phyloP scores from a whole-genome alignment of 2,888 invertebrate species.

The Cinara cedri region DNA sequence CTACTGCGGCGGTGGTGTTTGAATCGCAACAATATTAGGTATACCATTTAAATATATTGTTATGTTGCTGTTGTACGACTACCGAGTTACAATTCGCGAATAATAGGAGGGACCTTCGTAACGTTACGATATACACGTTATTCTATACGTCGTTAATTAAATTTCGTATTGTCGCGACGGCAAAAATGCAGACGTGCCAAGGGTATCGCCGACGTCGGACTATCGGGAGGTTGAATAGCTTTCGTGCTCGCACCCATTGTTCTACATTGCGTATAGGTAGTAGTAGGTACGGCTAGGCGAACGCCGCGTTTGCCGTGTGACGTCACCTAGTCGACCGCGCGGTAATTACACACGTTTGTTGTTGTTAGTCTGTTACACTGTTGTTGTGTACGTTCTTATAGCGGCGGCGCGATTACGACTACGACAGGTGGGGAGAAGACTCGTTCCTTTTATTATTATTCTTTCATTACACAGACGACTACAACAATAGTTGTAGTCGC shows the following conservation, averaged over 20 bases:
- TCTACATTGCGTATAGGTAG: not conserved
- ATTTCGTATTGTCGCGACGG: slow-evolving; percentile 27
- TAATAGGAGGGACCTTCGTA: not conserved
- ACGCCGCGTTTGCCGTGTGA: not conserved
- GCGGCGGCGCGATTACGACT: not conserved
- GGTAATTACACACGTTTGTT: slow-evolving; percentile 28
- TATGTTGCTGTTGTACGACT: too few relatives aligned
- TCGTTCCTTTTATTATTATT: slow-evolving; percentile 27
- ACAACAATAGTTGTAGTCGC: not conserved
- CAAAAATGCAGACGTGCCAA: slow-evolving; percentile 36
- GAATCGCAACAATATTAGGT: too few relatives aligned
- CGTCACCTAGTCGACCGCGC: slow-evolving; percentile 25
- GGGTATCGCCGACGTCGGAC: not conserved
- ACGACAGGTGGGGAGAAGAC: not conserved
- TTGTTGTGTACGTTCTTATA: not conserved
- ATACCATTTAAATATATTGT: too few relatives aligned
- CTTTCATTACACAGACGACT: not conserved
- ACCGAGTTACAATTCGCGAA: not conserved
- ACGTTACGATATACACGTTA: not conserved
- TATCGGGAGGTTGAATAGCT: slow-evolving; percentile 26
- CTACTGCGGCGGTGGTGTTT: not conserved
- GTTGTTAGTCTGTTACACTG: not conserved
- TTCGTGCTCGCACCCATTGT: slow-evolving; percentile 29
- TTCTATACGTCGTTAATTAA: not conserved
- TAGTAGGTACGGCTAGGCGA: not conserved